Evolutionary conservation across 2,888 invertebrate species (phyloP), one percentile per base, ranked within the genome.

Genomic region (Trypoxylon attenuatum): DNA sequence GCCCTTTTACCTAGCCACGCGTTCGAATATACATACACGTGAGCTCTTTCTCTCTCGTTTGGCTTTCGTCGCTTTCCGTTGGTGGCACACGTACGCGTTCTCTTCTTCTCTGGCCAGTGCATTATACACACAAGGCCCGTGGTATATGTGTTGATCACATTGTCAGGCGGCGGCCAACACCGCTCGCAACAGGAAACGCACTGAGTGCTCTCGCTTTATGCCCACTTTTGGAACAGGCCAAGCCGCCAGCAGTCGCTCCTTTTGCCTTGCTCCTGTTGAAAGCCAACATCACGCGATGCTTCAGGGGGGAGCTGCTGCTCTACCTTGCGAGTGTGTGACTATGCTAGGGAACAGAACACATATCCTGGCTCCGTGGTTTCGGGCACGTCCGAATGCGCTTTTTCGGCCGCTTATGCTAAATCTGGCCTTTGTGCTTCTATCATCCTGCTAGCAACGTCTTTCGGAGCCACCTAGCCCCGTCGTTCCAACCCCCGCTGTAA

Each of bases 171-270:
- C 5, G 19, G 50, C 53, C n/a, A 43, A 57, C 68, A n/a, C 22
- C 43, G 46, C 5, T 22, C 54, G 53, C n/a, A 43, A 57, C 68
- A 66, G 66, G 68, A 67, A 68, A 55, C 67, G 55, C 60, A 25
- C 49, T 25, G 67, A 66, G 65, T 66, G 65, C 60, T 68, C 59
- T 27, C 55, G 65, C 67, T 68, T 66, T 65, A 45, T 61, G 43
- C 33, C 55, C 47, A 41, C 15, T 25, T 33, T 53, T 21, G 19
- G 13, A 46, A 21, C 15, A 13, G 18, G 25, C 47, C 10, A 27
- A 16, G 45, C 39, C n/a, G n/a, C n/a, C n/a, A n/a, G n/a, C n/a
- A n/a, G n/a, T n/a, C n/a, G n/a, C n/a, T 33, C 13, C 33, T 13
- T 33, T 33, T 33, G 33, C 5, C 33, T 33, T 13, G 10, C 8